Base-by-base conservation (phyloP, 1,140 invertebrate species). In the Nasonia longicornis region DNA sequence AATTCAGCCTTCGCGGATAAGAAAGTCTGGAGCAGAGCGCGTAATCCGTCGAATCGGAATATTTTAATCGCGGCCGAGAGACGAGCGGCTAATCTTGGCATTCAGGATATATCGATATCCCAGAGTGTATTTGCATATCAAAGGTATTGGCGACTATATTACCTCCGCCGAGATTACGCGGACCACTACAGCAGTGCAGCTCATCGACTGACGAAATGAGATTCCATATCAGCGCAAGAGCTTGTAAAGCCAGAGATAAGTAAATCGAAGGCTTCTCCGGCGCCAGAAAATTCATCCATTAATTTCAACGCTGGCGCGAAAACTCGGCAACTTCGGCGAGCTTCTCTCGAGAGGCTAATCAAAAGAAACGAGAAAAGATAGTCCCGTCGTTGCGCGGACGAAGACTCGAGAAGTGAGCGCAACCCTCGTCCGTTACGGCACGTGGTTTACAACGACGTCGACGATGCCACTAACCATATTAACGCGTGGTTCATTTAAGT, bases 31-130 rank as follows among this genome's bases (percentile, higher is more conserved):
- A 12, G 26, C 4, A 12, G 3, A 42, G 4, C 29, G 69, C 16
- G 26, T 38, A 71, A 38, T 38, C 14, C 71, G 45, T 16, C 42
- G 31, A 75, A 48, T 75, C 48, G 73, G 73, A 75, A 75, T 75
- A 63, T 74, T 74, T 74, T 74, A 74, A 74, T 52, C 72, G 42
- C n/a, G 12, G 6, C 2, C 1, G 12, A 70, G 69, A 38, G 69
- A 35, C 6, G 4, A 58, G 52, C 38, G 52, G 16, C 52, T 58
- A n/a, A 58, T 58, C 52, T 42, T 8, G 10, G 52, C 52, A 16
- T 10, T 7, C 31, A n/a, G 8, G 38, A 1, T 26, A 29, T 38
- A 10, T 71, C 70, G 20, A 31, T 31, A n/a, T 42, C 12, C 20
- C 14, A 7, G 16, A 2, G 35, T 20, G 35, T 42, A 71, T 71